Base-by-base conservation (phyloP, 1,140 invertebrate genomes). In the Adoxophyes honmai region DNA sequence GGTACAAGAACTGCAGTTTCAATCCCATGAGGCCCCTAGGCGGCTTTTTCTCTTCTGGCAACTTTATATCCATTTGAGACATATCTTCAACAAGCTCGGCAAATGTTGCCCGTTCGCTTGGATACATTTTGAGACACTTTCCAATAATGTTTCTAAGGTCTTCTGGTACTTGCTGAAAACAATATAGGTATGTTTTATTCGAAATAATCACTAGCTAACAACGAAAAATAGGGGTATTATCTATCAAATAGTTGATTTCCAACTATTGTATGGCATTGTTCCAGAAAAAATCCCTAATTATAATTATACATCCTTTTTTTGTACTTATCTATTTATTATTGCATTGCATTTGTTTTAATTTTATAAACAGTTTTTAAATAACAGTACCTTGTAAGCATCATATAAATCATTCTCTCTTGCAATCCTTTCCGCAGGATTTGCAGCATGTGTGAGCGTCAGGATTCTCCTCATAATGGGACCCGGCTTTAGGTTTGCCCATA, bases 1-100 rank as follows among this genome's bases (percentile, higher is more conserved):
- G 95, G 86, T 98, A 99, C 3, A 98, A 91, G 75, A 96, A 95
- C 57, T 95, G 91, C 70, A 97, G 86, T 57, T 91, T 91, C 61
- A 94, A 90, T 33, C 91, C 90, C 73, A 91, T 89, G 7, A 93
- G 65, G 18, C 91, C 90, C 28, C 85, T 83, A 14, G 89, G 79
- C 60, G 37, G 77, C 59, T 83, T 89, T 8, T 68, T 73, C 72
- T 73, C 81, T 21, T 75, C 67, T 38, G 71, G 59, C 60, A 72
- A 70, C 53, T 75, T 62, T 57, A 67, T 79, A 39, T 81, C 72
- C 6, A 76, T 67, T 39, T 89, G 64, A 11, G 94, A 72, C 1
- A 96, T 72, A 28, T 93, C 72, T 6, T 74, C 64, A 34, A 77
- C 62, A n/a, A 88, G 21, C 16, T 85, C 88, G n/a, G 87, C 64